Conservation (phyloP, 2,888 invertebrate genomes). For the Vannuccia rotundouncinata region DNA sequence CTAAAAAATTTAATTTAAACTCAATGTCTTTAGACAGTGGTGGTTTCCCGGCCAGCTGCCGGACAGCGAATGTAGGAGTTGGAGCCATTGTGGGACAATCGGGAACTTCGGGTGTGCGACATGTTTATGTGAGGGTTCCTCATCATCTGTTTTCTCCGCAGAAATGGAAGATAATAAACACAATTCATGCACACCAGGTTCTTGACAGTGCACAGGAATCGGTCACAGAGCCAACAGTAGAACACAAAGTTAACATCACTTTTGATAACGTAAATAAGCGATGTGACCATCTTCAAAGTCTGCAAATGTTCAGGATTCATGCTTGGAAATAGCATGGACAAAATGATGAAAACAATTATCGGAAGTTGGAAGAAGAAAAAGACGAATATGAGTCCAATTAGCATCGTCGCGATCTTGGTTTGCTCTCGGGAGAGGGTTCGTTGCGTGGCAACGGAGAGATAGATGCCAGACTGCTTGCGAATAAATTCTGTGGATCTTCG, state of each 20-base stretch:
- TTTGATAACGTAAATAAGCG: neutral
- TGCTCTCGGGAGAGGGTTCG: slow-evolving; percentile 21
- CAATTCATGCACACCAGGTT: neutral
- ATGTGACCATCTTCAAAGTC: neutral
- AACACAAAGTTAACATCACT: slow-evolving; percentile 7
- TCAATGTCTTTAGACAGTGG: slow-evolving; percentile 9
- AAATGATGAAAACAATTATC: neutral
- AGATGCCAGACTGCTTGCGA: neutral
- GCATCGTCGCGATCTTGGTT: slow-evolving; percentile 25
- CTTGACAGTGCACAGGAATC: neutral
- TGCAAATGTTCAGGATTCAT: neutral
- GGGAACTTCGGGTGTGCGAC: neutral
- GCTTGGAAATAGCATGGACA: neutral
- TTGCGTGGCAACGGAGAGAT: neutral
- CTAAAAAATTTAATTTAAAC: no score
- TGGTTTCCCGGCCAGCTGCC: neutral
- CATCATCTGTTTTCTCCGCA: neutral
- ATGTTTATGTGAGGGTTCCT: neutral
- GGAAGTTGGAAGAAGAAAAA: neutral
- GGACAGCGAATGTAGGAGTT: slow-evolving; percentile 21
- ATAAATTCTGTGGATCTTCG: slow-evolving; percentile 14
- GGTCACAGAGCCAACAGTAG: slow-evolving; percentile 3
- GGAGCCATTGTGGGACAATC: neutral
- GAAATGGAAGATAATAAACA: neutral
- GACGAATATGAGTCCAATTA: neutral